Evolutionary conservation across 2,113 vertebrate species (phyloP), one percentile per base, ranked within the genome.

Genomic region (Emydura subglobosa): DNA sequence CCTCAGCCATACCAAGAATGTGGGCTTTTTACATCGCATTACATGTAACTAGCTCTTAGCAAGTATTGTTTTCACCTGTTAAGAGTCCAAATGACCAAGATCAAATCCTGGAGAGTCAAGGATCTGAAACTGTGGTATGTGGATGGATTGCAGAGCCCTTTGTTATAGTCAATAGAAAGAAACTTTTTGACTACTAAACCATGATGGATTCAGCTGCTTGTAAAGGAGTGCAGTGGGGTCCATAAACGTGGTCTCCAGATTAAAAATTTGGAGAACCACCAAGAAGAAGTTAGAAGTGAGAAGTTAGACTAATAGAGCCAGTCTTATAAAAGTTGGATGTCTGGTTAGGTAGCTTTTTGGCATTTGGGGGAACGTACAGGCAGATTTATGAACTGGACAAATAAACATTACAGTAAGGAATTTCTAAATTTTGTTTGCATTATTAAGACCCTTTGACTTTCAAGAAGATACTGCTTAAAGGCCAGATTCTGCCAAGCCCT

Each of bases 261-360:
- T 92, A 80, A 79, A 97, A 97, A 90, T 51, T 95, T 97, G 96
- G 96, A 97, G 90, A 91, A 87, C 82, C 86, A 94, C 92, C 94
- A 92, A 96, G 13, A 50, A 50, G 49, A 51, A 51, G 11, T 51
- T 51, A 51, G 50, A 51, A 13, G 50, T 51, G 50, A 51, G 13
- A 51, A 91, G 94, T 96, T 95, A 91, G 93, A 83, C 94, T 96
- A 94, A 96, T 96, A 93, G 95, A 96, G 92, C 94, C 97, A 97
- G 96, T 94, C 92, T 96, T 97, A 87, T 89, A 93, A 96, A 94
- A 97, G 54, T 89, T 97, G 95, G 82, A 95, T 96, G 95, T 92
- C 96, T 97, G 96, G 89, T 93, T 96, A 97, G 96, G 96, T 97
- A 96, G 93, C 90, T 50, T 96, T 95, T 91, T 97, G 97, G 95